Percentiles rank a stretch among this genome's conserved stretches.
These are phyloP conservation scores for Synaphobranchus kaupii DNA, from an alignment of 2,797 vertebrate species.

Conservation along the genomic window DNA sequence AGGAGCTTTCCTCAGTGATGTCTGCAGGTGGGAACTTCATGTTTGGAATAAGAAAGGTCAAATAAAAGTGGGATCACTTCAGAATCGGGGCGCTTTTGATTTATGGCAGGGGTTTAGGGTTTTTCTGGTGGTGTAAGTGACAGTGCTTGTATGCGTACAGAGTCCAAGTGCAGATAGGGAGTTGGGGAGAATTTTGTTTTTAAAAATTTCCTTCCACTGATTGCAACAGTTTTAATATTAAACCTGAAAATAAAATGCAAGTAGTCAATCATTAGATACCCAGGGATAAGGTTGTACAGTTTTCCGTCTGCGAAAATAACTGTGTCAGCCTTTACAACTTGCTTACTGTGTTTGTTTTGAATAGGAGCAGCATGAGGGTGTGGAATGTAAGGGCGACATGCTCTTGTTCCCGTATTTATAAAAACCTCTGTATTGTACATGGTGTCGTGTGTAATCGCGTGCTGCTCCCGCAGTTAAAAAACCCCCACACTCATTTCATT, in stretches of 20 bases:
- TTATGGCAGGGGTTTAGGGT: not conserved
- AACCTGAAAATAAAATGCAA: not conserved
- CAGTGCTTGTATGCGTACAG: not conserved
- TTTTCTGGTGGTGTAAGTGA: not conserved
- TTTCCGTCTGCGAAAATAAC: not conserved
- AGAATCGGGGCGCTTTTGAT: not conserved
- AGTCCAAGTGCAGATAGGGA: not conserved
- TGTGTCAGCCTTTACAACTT: no score
- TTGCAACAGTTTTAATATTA: not conserved
- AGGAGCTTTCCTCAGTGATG: slow-evolving; percentile 23
- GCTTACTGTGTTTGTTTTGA: not conserved
- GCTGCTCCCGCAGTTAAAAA: not conserved
- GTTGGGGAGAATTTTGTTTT: not conserved
- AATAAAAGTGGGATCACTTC: not conserved
- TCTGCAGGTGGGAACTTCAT: not conserved
- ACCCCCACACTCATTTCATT: not conserved
- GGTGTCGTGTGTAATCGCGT: not conserved
- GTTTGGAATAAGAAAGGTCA: not conserved
- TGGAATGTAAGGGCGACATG: not conserved
- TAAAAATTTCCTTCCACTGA: not conserved
- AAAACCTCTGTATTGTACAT: not conserved
- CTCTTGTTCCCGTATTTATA: not conserved
- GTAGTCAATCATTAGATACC: not conserved
- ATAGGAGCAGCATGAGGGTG: not conserved
- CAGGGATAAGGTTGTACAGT: not conserved